Evolutionary conservation across 2,113 vertebrate genomes (phyloP).

Genomic region (Lycocorax pyrrhopterus): DNA sequence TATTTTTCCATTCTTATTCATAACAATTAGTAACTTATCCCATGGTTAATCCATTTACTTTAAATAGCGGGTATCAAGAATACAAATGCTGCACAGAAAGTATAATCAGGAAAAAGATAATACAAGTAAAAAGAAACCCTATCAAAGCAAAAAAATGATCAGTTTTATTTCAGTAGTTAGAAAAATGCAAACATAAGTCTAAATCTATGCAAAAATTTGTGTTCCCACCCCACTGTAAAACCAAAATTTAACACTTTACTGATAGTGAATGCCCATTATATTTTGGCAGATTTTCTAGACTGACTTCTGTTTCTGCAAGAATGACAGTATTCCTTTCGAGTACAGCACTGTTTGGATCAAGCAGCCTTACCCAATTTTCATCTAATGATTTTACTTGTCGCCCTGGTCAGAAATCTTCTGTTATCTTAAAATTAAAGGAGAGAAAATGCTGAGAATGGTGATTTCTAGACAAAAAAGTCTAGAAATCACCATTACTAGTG

Average conservation of each 20-base stretch:
- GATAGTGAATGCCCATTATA: not conserved
- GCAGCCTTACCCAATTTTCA: not conserved
- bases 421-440: not conserved
- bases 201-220: not conserved
- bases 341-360: not conserved
- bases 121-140: not conserved
- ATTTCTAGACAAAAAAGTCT: not conserved
- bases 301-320: not conserved
- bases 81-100: not conserved
- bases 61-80: not conserved
- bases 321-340: not conserved
- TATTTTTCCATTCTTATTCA: not conserved
- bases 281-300: not conserved
- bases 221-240: not conserved
- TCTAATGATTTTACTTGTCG: not conserved
- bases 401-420: not conserved
- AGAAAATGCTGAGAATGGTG: not conserved
- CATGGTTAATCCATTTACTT: not conserved
- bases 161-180: not conserved
- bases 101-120: not conserved
- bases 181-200: not conserved
- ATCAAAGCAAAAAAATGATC: not conserved
- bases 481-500: too few species aligned
- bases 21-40: not conserved
- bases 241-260: not conserved